Evolutionary conservation across 1,140 invertebrate genomes (phyloP), one percentile per base, ranked within the genome.

Genomic region (Trichomalopsis sarcophagae): DNA sequence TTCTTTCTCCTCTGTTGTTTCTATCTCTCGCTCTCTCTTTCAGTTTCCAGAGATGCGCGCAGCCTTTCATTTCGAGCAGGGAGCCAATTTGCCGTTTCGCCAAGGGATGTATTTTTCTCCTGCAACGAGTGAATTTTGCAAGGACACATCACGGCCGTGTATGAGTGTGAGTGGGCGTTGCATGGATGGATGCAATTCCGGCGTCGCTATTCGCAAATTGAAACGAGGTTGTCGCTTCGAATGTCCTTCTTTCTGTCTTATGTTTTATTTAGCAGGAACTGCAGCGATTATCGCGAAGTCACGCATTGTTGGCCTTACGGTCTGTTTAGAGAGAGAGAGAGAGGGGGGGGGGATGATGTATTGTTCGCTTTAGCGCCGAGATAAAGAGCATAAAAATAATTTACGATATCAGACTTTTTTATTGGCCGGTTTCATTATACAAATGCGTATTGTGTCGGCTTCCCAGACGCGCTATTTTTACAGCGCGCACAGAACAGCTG

Each of bases 391-490:
- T 78, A 47, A 81, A 84, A 75, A 30, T 40, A 80, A 84, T 84
- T 84, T 84, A 84, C 77, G 78, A 81, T 81, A 81, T 84, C 78
- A 75, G 36, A 50, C 69, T 11, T 73, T 83, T 86, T 86, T 82
- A 82, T 77, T 78, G 68, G 74, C 66, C 36, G 33, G 27, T 44
- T 68, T 86, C 68, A 82, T 82, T 82, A 82, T 82, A 78, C 74
- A n/a, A 86, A 86, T 69, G 55, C 55, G 80, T 82, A 86, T 82
- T 82, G 76, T 86, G 80, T 82, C 84, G 71, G 84, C 78, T 82
- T 82, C 80, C 75, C 84, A 40, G 74, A 30, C 21, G 21, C 44
- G 30, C 85, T 81, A 86, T 86, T 86, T 86, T 86, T 79, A 86
- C 76, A 78, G 80, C 73, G 68, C 50, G 78, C 78, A 79, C 69